phyloP scores from a whole-genome alignment of 2,797 vertebrate genomes.

The Sternarchorhynchus goeldii region DNA sequence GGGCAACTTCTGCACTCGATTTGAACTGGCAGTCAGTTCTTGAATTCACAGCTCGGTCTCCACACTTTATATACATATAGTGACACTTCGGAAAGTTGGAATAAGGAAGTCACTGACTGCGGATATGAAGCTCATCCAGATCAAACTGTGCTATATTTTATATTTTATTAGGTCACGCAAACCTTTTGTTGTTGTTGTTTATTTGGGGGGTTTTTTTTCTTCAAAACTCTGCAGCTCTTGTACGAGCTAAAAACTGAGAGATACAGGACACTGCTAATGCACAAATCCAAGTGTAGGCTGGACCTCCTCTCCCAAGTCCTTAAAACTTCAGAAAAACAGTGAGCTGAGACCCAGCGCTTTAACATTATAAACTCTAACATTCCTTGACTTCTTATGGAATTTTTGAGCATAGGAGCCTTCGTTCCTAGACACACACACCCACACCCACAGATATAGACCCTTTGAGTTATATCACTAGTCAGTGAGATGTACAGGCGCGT shows the following conservation, averaged over 20 bases:
- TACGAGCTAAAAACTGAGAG: too few relatives aligned
- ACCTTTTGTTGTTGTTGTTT: too few relatives aligned
- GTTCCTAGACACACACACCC: not conserved
- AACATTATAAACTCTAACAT: constrained; percentile 43
- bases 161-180: too few relatives aligned
- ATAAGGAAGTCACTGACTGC: not conserved
- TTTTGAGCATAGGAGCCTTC: constrained; percentile 34
- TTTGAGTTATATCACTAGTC: not conserved
- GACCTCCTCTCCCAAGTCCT: too few relatives aligned
- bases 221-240: too few relatives aligned
- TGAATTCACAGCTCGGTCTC: not conserved
- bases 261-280: too few relatives aligned
- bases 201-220: too few relatives aligned
- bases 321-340: not conserved
- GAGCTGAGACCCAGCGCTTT: constrained; percentile 28
- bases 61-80: too few relatives aligned
- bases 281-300: too few relatives aligned
- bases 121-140: not conserved
- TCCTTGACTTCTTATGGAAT: constrained; percentile 55
- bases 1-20: not conserved
- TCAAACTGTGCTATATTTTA: constrained; percentile 1
- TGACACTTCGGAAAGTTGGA: not conserved
- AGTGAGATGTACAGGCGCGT: not conserved
- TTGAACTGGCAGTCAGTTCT: not conserved
- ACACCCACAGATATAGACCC: not conserved